Conservation (phyloP, 2,113 vertebrate species). For the Alosa alosa region DNA sequence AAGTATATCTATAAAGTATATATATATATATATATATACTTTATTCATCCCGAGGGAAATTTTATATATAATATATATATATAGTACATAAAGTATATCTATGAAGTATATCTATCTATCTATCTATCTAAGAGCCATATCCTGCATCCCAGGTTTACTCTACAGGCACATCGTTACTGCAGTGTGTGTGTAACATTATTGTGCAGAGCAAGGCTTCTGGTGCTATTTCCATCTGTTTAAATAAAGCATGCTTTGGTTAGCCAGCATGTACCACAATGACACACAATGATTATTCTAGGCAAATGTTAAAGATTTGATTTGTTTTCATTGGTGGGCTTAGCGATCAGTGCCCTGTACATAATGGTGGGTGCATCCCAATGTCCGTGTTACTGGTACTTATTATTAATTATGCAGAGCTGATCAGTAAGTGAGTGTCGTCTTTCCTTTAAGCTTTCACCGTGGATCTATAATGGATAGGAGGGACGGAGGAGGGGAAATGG, state of each 20-base stretch:
- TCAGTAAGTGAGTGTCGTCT: not conserved
- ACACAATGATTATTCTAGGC: not conserved
- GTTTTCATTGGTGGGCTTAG: not conserved
- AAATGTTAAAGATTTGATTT: not conserved
- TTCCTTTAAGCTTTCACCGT: slow-evolving; percentile 15
- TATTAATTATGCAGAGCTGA: slow-evolving; percentile 22
- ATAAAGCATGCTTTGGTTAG: not conserved
- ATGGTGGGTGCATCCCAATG: not conserved
- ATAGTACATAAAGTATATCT: too few relatives aligned
- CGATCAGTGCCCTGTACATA: not conserved
- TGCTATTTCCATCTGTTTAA: not conserved
- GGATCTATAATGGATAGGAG: slow-evolving; percentile 49
- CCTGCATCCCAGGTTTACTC: too few relatives aligned
- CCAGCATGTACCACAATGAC: not conserved
- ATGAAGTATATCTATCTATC: too few relatives aligned
- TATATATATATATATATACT: too few relatives aligned
- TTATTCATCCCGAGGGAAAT: too few relatives aligned
- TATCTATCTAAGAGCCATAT: too few relatives aligned
- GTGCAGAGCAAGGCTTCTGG: not conserved
- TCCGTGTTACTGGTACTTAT: not conserved
- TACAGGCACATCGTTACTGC: not conserved
- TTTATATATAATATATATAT: too few relatives aligned
- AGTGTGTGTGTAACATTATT: not conserved
- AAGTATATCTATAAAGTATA: too few relatives aligned
- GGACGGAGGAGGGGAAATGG: slow-evolving; percentile 17